Percentiles rank a stretch among this genome's conserved stretches.
phyloP scores from a whole-genome alignment of 2,888 invertebrate species.

The Thysanoteuthis rhombus region DNA sequence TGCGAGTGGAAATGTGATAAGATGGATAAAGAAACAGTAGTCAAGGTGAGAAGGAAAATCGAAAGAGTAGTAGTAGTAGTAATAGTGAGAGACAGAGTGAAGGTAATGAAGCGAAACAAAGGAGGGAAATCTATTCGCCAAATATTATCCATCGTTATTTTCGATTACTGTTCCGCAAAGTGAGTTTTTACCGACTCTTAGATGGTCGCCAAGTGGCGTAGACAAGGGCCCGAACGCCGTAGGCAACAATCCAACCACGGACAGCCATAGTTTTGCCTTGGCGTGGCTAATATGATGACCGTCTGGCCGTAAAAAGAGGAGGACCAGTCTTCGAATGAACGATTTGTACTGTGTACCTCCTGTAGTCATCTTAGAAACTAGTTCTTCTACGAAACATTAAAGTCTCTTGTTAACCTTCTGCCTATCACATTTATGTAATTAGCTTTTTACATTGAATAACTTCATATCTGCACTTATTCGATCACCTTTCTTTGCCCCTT shows the following conservation, averaged over 20 bases:
- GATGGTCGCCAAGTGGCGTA: not conserved
- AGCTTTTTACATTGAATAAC: not conserved
- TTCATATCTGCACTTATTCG: not conserved
- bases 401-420: not conserved
- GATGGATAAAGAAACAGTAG: not conserved
- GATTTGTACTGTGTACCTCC: not conserved
- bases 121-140: not conserved
- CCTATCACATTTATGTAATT: not conserved
- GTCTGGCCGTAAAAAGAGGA: not conserved
- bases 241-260: not conserved
- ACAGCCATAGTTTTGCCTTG: not conserved
- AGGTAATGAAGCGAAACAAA: not conserved
- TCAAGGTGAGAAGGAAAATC: not conserved
- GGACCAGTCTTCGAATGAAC: not conserved
- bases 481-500: not conserved
- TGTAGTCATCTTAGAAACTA: not conserved
- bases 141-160: slow-evolving; percentile 12
- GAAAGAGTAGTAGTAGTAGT: not conserved
- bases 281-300: not conserved
- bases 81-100: too few relatives aligned
- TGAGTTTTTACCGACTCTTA: not conserved
- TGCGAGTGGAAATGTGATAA: too few relatives aligned
- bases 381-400: not conserved
- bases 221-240: not conserved
- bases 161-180: slow-evolving; percentile 12